Evolutionary conservation across 2,888 invertebrate species (phyloP).

Genomic region (Macaria liturata): DNA sequence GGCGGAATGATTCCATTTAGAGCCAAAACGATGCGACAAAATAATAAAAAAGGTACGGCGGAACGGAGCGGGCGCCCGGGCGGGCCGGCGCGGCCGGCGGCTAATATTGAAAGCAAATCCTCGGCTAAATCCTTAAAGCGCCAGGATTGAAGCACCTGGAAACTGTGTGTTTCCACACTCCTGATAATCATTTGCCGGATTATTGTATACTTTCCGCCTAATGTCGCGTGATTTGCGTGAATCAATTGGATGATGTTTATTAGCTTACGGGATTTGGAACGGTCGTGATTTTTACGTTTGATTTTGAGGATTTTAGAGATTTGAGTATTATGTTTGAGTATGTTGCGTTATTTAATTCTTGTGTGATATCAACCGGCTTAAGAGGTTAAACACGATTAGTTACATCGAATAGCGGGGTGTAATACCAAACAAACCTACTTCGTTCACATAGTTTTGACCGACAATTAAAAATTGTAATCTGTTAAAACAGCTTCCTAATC

Average conservation of each 20-base stretch:
- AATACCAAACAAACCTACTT: too few species aligned
- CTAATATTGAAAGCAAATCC: constrained; percentile 85
- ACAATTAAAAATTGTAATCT: too few species aligned
- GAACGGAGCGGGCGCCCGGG: constrained; percentile 68
- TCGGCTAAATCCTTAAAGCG: constrained; percentile 83
- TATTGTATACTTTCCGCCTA: constrained; percentile 77
- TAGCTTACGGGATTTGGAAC: constrained; percentile 45
- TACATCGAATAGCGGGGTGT: too few species aligned
- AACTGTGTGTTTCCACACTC: constrained; percentile 70
- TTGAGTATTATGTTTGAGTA: neutral
- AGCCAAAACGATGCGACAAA: constrained; percentile 83
- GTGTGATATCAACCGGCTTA: too few species aligned
- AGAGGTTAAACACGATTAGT: too few species aligned
- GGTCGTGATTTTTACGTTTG: constrained; percentile 46
- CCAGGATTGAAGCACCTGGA: constrained; percentile 80
- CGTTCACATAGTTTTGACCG: too few species aligned
- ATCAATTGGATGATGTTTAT: constrained; percentile 65
- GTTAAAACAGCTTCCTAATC: too few species aligned
- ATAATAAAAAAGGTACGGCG: constrained; percentile 80
- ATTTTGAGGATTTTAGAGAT: constrained; percentile 37
- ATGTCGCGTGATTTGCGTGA: constrained; percentile 66
- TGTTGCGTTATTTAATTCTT: too few species aligned
- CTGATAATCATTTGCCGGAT: constrained; percentile 79
- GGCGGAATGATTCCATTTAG: constrained; percentile 82
- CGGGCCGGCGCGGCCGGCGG: constrained; percentile 64